These are phyloP conservation scores for Delichon dasypus DNA, from an alignment of 2,797 vertebrate species.

Conservation along the genomic window DNA sequence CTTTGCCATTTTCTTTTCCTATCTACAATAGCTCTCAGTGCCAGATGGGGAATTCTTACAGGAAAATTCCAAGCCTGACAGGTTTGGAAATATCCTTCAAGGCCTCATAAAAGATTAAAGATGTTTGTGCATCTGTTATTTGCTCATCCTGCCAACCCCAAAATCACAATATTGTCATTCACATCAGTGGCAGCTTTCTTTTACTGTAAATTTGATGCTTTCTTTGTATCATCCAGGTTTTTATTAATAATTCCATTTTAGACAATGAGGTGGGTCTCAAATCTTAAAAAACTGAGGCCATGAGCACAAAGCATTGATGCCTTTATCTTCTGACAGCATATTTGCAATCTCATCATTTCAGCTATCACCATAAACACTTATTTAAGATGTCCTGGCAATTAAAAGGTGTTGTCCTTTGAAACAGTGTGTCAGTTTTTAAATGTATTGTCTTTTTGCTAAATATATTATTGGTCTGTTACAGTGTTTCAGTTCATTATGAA, in stretches of 20 bases:
- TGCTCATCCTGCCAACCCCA: constrained; percentile 11
- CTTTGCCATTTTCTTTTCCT: background rate
- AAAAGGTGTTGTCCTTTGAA: background rate
- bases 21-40: background rate
- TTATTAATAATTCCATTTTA: background rate
- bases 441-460: background rate
- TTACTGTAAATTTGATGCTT: background rate
- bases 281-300: background rate
- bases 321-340: background rate
- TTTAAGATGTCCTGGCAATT: background rate
- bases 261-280: background rate
- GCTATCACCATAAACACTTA: background rate
- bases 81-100: constrained; percentile 45
- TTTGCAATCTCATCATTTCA: background rate
- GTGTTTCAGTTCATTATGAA: background rate
- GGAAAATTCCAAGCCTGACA: constrained; percentile 19
- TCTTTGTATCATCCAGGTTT: background rate
- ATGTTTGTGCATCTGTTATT: constrained; percentile 44
- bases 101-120: constrained; percentile 43
- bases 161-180: background rate
- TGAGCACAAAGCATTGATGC: background rate
- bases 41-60: constrained; percentile 36
- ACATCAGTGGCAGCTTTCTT: background rate
- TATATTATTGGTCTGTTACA: background rate
- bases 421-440: background rate